Percentiles rank a stretch among this genome's conserved stretches.
These are phyloP conservation scores for Opisthograptis luteolata DNA, from an alignment of 2,888 invertebrate species.

Conservation along the genomic window DNA sequence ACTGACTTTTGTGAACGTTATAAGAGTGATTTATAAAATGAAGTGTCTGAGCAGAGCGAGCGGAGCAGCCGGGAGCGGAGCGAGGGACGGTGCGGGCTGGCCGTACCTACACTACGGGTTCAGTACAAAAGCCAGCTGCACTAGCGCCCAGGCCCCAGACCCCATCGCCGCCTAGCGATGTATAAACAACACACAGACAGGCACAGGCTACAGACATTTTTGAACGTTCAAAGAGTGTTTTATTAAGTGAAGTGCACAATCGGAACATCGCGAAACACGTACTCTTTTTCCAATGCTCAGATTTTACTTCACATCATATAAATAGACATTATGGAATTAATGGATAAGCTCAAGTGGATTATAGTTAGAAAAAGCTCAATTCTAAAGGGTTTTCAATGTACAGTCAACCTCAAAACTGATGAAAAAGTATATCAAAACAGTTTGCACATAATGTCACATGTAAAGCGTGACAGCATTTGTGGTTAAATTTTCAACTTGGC, in stretches of 20 bases:
- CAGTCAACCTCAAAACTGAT: too few species aligned
- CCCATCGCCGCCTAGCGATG: slow-evolving; percentile 77
- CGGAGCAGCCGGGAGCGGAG: slow-evolving; percentile 50
- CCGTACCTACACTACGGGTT: slow-evolving; percentile 87
- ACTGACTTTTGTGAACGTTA: slow-evolving; percentile 12
- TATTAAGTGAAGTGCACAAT: slow-evolving; percentile 27
- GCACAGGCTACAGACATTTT: slow-evolving; percentile 44
- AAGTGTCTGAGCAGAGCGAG: slow-evolving; percentile 18
- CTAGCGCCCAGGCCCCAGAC: slow-evolving; percentile 74
- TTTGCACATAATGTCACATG: too few species aligned
- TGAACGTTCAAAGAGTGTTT: slow-evolving; percentile 4
- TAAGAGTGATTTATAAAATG: slow-evolving; percentile 19
- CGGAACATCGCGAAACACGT: slow-evolving; percentile 7
- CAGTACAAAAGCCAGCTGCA: slow-evolving; percentile 81
- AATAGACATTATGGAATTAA: background rate
- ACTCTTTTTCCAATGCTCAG: background rate
- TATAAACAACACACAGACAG: too few species aligned
- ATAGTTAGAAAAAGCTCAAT: slow-evolving; percentile 9
- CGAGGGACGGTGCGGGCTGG: slow-evolving; percentile 83
- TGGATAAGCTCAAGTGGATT: slow-evolving; percentile 15
- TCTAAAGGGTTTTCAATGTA: slow-evolving; percentile 7
- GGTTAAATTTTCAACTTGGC: too few species aligned
- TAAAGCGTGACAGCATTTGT: too few species aligned
- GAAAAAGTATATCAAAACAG: too few species aligned
- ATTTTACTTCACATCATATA: background rate